phyloP scores from a whole-genome alignment of 2,888 invertebrate genomes.

The Disparrhopalites patrizii region DNA sequence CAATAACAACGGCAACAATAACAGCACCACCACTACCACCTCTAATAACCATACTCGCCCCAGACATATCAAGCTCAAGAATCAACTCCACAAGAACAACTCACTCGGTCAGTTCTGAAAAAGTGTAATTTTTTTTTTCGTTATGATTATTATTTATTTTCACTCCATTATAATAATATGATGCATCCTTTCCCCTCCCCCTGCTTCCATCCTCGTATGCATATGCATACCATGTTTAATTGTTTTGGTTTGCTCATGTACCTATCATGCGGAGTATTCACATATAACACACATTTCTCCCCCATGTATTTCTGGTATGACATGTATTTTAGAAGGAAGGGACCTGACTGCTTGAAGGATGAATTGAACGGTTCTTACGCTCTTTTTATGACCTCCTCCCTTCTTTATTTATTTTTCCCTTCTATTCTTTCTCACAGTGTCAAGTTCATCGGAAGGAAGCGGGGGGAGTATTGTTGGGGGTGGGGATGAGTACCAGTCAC shows the following conservation, averaged over 20 bases:
- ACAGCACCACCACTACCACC: constrained; percentile 24
- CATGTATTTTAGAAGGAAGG: too few species aligned
- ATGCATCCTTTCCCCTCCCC: background rate
- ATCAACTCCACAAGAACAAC: constrained; percentile 49
- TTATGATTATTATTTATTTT: background rate
- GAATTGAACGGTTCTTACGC: too few species aligned
- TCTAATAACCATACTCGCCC: constrained; percentile 42
- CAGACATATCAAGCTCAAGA: constrained; percentile 49
- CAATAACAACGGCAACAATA: background rate
- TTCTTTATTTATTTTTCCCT: too few species aligned
- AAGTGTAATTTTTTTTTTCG: background rate
- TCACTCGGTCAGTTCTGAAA: constrained; percentile 46
- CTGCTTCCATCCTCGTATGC: background rate
- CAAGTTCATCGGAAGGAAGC: constrained; percentile 30
- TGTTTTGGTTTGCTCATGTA: too few species aligned
- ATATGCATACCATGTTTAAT: background rate
- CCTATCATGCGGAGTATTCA: too few species aligned
- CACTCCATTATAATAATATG: background rate
- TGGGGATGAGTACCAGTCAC: constrained; percentile 10
- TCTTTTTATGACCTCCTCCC: too few species aligned
- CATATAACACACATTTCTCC: too few species aligned
- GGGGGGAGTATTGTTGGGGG: constrained; percentile 21
- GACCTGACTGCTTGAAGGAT: too few species aligned
- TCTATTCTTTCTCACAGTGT: too few species aligned
- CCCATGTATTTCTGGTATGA: too few species aligned